Conservation (phyloP, 2,113 vertebrate genomes). For the Lichenostomus cassidix region DNA sequence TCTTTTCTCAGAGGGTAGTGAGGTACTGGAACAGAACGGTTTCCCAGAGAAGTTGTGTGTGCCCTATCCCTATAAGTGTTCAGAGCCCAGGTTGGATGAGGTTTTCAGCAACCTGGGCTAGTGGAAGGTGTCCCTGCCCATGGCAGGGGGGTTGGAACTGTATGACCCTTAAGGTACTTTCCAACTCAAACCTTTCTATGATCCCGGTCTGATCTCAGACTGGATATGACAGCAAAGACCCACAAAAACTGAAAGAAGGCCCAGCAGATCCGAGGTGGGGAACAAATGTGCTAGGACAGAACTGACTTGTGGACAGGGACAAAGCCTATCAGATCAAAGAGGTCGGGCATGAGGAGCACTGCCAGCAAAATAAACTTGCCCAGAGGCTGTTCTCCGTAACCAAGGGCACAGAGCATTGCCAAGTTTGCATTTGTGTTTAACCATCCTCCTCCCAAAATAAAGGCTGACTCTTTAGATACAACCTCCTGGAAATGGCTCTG, state of each 20-base stretch:
- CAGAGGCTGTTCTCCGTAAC: neutral
- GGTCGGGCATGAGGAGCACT: neutral
- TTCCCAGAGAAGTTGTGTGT: neutral
- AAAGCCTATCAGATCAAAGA: neutral
- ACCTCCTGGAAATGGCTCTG: neutral
- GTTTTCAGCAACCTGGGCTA: neutral
- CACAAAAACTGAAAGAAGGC: neutral
- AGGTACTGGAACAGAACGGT: neutral
- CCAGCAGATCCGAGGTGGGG: fast-evolving
- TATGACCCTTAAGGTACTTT: neutral
- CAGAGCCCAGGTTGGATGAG: neutral
- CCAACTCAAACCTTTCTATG: neutral
- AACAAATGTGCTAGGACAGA: neutral
- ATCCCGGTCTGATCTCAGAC: neutral
- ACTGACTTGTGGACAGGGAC: neutral
- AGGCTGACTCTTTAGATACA: neutral
- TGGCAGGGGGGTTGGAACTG: neutral
- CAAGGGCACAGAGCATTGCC: neutral
- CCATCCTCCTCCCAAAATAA: neutral
- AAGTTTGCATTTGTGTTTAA: neutral
- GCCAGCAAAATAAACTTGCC: neutral
- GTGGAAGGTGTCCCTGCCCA: neutral
- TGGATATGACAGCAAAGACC: neutral
- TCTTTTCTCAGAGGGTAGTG: neutral
- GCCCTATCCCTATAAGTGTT: neutral